Percentiles rank a stretch among this genome's conserved stretches.
Evolutionary conservation across 2,888 invertebrate genomes (phyloP).

Genomic region (Volucella zonaria): DNA sequence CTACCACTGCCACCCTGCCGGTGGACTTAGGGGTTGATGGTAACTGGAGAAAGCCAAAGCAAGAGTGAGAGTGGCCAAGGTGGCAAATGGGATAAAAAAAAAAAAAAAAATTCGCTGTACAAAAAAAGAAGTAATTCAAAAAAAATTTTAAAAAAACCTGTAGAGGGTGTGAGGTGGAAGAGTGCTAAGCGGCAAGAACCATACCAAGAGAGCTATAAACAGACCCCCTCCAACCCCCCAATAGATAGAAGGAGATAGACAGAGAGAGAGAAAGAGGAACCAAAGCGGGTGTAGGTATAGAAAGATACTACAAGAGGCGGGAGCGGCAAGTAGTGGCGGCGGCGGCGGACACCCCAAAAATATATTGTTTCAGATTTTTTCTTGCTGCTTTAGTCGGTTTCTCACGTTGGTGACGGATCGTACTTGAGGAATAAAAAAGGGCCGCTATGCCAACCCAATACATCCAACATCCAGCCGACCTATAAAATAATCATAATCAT

Average conservation of each 20-base stretch:
- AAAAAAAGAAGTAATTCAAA: constrained; percentile 37
- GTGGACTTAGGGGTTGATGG: constrained; percentile 36
- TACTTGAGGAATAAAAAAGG: constrained; percentile 71
- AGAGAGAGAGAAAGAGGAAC: constrained; percentile 64
- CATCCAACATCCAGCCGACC: constrained; percentile 53
- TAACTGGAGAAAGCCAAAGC: constrained; percentile 59
- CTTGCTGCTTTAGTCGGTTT: constrained; percentile 83
- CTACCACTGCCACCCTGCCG: background rate
- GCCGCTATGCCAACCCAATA: constrained; percentile 50
- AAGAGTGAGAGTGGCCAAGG: constrained; percentile 70
- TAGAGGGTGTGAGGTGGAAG: constrained; percentile 51
- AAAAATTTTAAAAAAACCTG: constrained; percentile 18
- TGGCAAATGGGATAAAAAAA: constrained; percentile 66
- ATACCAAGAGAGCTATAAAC: constrained; percentile 54
- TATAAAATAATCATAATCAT: constrained; percentile 71
- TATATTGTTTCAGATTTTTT: constrained; percentile 84
- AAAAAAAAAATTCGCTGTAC: constrained; percentile 70
- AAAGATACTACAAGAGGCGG: constrained; percentile 4
- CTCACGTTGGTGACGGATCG: constrained; percentile 83
- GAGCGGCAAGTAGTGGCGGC: constrained; percentile 47
- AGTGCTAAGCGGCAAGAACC: constrained; percentile 28
- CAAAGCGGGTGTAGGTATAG: too few species aligned
- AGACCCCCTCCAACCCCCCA: too few species aligned
- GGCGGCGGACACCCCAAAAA: constrained; percentile 79
- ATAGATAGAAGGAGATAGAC: constrained; percentile 32